Conservation (phyloP, 2,797 vertebrate genomes). For the Leptodactylus fallax region DNA sequence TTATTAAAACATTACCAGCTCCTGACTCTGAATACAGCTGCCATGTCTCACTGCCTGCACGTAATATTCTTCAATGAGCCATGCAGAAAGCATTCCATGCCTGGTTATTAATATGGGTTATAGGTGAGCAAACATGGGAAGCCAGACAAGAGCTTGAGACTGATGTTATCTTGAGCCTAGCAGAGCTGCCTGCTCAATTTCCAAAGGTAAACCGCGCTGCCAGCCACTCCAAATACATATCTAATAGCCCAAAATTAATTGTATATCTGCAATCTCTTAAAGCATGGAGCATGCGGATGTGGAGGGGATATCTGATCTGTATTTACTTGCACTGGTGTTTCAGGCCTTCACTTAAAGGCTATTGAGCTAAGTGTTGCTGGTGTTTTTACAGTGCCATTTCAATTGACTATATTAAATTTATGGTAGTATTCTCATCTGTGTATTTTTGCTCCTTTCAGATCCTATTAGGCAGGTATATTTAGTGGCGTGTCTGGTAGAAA, state of each 20-base stretch:
- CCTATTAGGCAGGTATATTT: constrained; percentile 50
- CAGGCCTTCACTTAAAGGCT: constrained; percentile 38
- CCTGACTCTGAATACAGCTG: constrained; percentile 38
- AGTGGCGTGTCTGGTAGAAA: constrained; percentile 10
- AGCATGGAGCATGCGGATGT: constrained; percentile 28
- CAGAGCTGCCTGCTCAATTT: constrained; percentile 21
- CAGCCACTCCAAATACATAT: constrained; percentile 29
- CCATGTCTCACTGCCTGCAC: constrained; percentile 37
- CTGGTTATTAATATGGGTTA: constrained; percentile 55
- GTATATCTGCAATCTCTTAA: constrained; percentile 16
- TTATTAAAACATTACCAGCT: constrained; percentile 52
- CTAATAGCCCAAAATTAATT: constrained; percentile 45
- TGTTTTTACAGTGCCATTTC: constrained; percentile 53
- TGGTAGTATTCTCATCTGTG: constrained; percentile 45
- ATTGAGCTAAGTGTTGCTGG: constrained; percentile 50
- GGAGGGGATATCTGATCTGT: background rate
- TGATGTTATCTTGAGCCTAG: constrained; percentile 49
- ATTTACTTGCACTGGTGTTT: constrained; percentile 31
- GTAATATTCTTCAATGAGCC: constrained; percentile 54
- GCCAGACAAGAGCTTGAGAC: constrained; percentile 34
- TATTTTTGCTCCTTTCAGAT: constrained; percentile 51
- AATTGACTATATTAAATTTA: constrained; percentile 49
- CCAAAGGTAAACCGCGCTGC: constrained; percentile 36
- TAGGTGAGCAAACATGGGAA: constrained; percentile 57
- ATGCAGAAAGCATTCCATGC: constrained; percentile 48